Base-by-base conservation (phyloP, 2,797 vertebrate species). In the Anguilla anguilla region DNA sequence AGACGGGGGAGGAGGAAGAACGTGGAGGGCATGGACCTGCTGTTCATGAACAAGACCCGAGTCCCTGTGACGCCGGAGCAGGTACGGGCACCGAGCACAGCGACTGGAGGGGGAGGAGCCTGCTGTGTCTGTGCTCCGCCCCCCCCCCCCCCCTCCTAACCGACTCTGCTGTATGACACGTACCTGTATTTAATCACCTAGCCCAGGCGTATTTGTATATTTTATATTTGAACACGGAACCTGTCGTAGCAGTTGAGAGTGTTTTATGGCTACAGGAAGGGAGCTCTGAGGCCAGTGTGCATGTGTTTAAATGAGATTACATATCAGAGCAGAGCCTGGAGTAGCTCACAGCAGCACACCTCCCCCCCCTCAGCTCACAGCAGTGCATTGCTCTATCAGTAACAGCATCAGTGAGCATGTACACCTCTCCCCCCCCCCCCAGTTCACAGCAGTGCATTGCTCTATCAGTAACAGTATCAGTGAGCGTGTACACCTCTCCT, bases 1-100 rank as follows among this genome's bases (percentile, higher is more conserved):
- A 95, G 97, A 85, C 95, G 98, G 88, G 99, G 99, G 85, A 96
- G 98, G 91, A 97, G 97, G 91, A 99, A 98, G 97, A 99, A 99
- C 3, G 98, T 99, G 67, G 98, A 99, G 92, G 98, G 98, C 51
- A 96, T 98, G 93, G 98, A 99, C 93, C 94, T 98, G 72, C 96
- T 99, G 83, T 98, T 98, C 89, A 96, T 98, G 94, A 99, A 98
- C 89, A 97, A 89, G 94, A 98, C 90, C 92, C 96, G 95, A 93
- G 94, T 94, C 85, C 94, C 97, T 86, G 85, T 91, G 83, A 90
- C 83, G 88, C 91, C 96, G 81, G 97, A 98, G 86, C 97, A 97
- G 91, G 98, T 99, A 93, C 96, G 96, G 95, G 90, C 84, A 0
- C 7, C 0, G 22, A 87, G 28, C 59, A n/a, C 17, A 17, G 35